Percentiles rank a stretch among this genome's conserved stretches.
Conservation (phyloP, 2,113 vertebrate genomes). For the Orthonyx spaldingii region DNA sequence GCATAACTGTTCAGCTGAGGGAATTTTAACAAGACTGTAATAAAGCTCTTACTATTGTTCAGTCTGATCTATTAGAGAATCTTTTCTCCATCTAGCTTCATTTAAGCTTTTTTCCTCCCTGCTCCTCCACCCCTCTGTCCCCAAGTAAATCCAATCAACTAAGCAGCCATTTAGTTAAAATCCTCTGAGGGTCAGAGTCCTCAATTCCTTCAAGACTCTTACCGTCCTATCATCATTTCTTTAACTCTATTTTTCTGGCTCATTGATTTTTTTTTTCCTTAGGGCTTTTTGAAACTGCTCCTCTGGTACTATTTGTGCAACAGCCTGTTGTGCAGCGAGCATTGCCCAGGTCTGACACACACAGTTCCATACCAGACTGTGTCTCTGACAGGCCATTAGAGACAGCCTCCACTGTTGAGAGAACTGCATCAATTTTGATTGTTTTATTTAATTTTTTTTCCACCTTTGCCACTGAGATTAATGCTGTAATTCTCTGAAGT, state of each 20-base stretch:
- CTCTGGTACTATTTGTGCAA: slow-evolving; percentile 9
- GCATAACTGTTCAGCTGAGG: slow-evolving; percentile 22
- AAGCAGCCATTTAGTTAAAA: slow-evolving; percentile 75
- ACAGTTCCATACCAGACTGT: not conserved
- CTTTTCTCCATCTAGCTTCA: slow-evolving; percentile 55
- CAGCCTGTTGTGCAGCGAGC: not conserved
- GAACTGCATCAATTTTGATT: slow-evolving; percentile 15
- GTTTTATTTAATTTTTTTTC: slow-evolving; percentile 3
- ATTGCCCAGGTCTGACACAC: not conserved
- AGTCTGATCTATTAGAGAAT: slow-evolving; percentile 24
- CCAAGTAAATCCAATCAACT: slow-evolving; percentile 72
- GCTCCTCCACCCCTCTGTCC: not conserved
- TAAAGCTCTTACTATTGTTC: slow-evolving; percentile 45
- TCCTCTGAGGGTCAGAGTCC: slow-evolving; percentile 54
- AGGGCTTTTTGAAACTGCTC: slow-evolving; percentile 48
- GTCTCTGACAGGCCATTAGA: slow-evolving; percentile 15
- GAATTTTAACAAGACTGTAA: slow-evolving; percentile 57
- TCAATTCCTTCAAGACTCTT: slow-evolving; percentile 60
- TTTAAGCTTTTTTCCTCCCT: slow-evolving; percentile 55
- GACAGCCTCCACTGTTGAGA: not conserved
- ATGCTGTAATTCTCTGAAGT: slow-evolving; percentile 12
- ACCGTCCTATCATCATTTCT: slow-evolving; percentile 35
- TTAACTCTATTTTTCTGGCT: slow-evolving; percentile 50
- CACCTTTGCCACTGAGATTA: slow-evolving; percentile 3
- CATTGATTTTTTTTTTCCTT: slow-evolving; percentile 21